Evolutionary conservation across 2,113 vertebrate species (phyloP), one percentile per base, ranked within the genome.

Genomic region (Syngnathus scovelli): DNA sequence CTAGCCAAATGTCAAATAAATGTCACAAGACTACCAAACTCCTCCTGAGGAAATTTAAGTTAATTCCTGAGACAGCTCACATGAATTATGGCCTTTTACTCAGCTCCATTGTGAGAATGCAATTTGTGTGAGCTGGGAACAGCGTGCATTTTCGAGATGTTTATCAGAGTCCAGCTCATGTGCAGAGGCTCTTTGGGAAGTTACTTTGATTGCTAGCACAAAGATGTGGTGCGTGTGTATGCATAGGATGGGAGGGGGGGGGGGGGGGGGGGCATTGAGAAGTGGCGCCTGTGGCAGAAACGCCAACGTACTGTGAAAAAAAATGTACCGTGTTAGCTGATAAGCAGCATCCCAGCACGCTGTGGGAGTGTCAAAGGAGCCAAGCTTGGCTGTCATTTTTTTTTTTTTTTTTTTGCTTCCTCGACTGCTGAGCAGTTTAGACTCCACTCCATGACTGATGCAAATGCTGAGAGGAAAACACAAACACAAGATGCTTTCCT

Each of bases 341-440:
- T 89, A 90, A 90, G 85, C 78, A 13, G 36, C 52, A 64, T 84
- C 85, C 81, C 86, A 85, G 84, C 80, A 79, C 84, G 83, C 85
- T 74, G 4, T 75, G 78, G 77, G 80, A 74, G 77, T 37, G 68
- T 55, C 59, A 5, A 23, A 16, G 70, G 64, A 60, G 64, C 43
- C 48, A 71, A 72, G 48, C 46, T 60, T 48, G 48, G 46, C 66
- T 76, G 79, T 82, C 78, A 67, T 81, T 68, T 71, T 33, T 33
- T 33, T 23, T 23, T 23, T 23, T 23, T 23, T 23, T 33, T 33
- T 33, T 71, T n/a, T 52, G 66, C 72, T 73, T 71, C 76, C 60
- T 48, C 72, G 69, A 71, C 75, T 71, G 72, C 69, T 68, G 66
- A 41, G 64, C 70, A 23, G 46, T 74, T 37, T 10, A 27, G 43